Base-by-base conservation (phyloP, 1,140 invertebrate genomes). In the Drosophila melanica region DNA sequence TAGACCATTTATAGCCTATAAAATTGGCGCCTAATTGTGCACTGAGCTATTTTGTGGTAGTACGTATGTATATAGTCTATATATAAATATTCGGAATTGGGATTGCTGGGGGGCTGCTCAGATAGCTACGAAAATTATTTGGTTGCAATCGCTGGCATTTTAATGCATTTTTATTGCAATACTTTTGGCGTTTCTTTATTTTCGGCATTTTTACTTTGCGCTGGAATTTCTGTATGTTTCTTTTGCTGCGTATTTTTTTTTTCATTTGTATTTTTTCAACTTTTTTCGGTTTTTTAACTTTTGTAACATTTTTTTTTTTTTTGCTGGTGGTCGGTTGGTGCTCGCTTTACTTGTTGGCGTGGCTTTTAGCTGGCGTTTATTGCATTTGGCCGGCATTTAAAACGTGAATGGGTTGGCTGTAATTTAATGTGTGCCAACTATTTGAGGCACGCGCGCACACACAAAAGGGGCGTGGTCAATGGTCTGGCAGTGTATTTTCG, bases 121-220 rank as follows among this genome's bases (percentile, higher is more conserved):
- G 35, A 67, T 77, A 53, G 54, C 44, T 59, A 58, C 57, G 55
- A 47, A 86, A 87, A 76, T 72, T 72, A 79, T 75, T 82, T 78
- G 73, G 81, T 67, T 67, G 64, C 48, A 51, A 53, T 57, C 59
- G 39, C 55, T 37, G 81, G 75, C 64, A 82, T 86, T 87, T 86
- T 81, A 79, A 86, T 86, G 81, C 67, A 72, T 81, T 86, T 86
- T 86, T 78, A 87, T 82, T 87, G 82, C 79, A 74, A 76, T 86
- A 79, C 81, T 87, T 87, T 81, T 68, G 50, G 79, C 73, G 62
- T 76, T 62, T 51, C 77, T 82, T 82, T 65, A 73, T 87, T 87
- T 87, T 76, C 68, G 58, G 67, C 53, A 82, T 86, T 86, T 69
- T 68, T 87, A 59, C 67, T 79, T 79, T 79, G 71, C 37, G 42